These are phyloP conservation scores for Cristatella mucedo DNA, from an alignment of 2,888 invertebrate genomes.

Conservation along the genomic window DNA sequence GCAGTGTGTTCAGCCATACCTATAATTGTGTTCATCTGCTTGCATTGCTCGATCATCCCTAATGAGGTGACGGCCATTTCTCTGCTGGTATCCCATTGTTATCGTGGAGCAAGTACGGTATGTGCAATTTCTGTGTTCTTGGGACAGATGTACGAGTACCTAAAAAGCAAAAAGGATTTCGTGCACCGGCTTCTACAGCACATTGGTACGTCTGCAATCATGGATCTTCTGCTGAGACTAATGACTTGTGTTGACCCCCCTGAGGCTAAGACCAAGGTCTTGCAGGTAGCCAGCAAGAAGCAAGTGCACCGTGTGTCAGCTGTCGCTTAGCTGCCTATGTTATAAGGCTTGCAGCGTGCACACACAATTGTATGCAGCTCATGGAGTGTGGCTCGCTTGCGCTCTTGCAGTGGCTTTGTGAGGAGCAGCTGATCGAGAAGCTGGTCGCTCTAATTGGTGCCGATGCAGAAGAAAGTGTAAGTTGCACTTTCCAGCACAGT, in stretches of 20 bases:
- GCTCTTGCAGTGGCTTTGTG: constrained; percentile 64
- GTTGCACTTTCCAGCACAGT: constrained; percentile 9
- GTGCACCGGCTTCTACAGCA: constrained; percentile 70
- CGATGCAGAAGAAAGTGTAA: constrained; percentile 49
- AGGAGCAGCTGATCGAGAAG: constrained; percentile 67
- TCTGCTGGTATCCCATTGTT: no score
- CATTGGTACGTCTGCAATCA: constrained; percentile 80
- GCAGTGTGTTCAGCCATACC: no score
- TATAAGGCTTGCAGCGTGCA: no score
- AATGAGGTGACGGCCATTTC: no score
- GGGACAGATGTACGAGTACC: constrained; percentile 79
- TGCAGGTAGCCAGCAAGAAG: constrained; percentile 37
- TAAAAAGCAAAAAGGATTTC: constrained; percentile 70
- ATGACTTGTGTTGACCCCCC: constrained; percentile 21
- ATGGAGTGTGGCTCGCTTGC: no score
- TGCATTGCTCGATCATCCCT: no score
- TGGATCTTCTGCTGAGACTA: constrained; percentile 57
- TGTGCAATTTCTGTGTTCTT: no score
- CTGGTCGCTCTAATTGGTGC: constrained; percentile 52
- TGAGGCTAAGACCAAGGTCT: constrained; percentile 3
- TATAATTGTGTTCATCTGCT: no score
- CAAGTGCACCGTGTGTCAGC: no score
- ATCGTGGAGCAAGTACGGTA: no score
- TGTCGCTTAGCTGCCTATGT: no score
- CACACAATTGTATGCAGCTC: no score